These are phyloP conservation scores for Heliconius nattereri DNA, from an alignment of 1,140 invertebrate genomes.

Conservation along the genomic window DNA sequence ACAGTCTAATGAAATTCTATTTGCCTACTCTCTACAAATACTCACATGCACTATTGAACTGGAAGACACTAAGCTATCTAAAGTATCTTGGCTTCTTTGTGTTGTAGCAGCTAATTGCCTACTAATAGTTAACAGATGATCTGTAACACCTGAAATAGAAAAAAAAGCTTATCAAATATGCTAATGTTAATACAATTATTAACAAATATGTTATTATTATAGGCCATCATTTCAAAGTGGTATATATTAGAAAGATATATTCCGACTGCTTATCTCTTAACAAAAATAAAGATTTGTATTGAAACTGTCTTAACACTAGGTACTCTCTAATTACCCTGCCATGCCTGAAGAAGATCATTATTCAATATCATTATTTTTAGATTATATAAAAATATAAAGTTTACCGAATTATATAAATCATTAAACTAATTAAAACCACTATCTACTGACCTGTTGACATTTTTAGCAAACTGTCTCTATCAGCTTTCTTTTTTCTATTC, in stretches of 20 bases:
- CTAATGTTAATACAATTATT: background rate
- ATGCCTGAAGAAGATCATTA: too few relatives aligned
- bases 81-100: slow-evolving; percentile 90
- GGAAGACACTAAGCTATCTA: slow-evolving; percentile 89
- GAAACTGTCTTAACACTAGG: too few relatives aligned
- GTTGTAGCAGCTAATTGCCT: slow-evolving; percentile 92
- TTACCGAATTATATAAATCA: background rate
- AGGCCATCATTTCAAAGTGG: too few relatives aligned
- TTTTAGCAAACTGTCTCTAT: slow-evolving; percentile 85
- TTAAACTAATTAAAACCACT: background rate
- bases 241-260: too few relatives aligned
- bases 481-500: slow-evolving; percentile 83
- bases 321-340: too few relatives aligned
- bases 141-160: slow-evolving; percentile 84
- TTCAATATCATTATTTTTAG: too few relatives aligned
- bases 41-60: slow-evolving; percentile 82
- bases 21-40: background rate
- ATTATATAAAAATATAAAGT: background rate
- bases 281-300: too few relatives aligned
- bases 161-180: background rate
- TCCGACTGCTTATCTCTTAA: too few relatives aligned
- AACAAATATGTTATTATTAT: too few relatives aligned
- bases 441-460: slow-evolving; percentile 79
- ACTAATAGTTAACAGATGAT: slow-evolving; percentile 91
- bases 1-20: too few relatives aligned